phyloP scores from a whole-genome alignment of 2,888 invertebrate species.

The Limnephilus rhombicus region DNA sequence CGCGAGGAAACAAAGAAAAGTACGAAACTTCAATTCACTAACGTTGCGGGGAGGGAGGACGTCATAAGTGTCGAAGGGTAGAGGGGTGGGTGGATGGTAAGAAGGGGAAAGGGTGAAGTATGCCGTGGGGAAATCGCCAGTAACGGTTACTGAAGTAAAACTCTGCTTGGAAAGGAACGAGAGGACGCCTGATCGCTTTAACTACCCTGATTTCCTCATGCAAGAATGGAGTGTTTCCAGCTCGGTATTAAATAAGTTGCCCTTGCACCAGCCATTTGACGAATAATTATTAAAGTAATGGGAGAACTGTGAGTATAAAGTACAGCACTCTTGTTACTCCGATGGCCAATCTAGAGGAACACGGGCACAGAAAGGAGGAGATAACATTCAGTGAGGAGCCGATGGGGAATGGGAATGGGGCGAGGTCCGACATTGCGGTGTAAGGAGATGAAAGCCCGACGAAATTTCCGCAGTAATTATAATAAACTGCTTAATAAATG shows the following conservation, averaged over 20 bases:
- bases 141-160: slow-evolving; percentile 33
- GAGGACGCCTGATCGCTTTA: slow-evolving; percentile 29
- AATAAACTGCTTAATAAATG: not conserved
- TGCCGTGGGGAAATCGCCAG: slow-evolving; percentile 50
- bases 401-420: not conserved
- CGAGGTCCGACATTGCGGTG: not conserved
- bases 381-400: not conserved
- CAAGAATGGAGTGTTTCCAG: slow-evolving; percentile 30
- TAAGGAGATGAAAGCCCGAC: not conserved
- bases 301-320: not conserved
- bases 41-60: not conserved
- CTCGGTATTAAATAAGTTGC: slow-evolving; percentile 42
- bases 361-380: not conserved
- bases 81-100: not conserved
- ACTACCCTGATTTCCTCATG: slow-evolving; percentile 19
- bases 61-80: slow-evolving; percentile 42
- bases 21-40: slow-evolving; percentile 38
- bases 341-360: slow-evolving; percentile 13
- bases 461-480: not conserved
- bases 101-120: not conserved
- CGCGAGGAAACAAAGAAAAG: slow-evolving; percentile 44
- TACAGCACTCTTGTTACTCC: not conserved
- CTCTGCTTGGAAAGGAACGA: slow-evolving; percentile 18
- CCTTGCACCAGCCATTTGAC: slow-evolving; percentile 8
- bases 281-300: slow-evolving; percentile 34